Conservation (phyloP, 2,113 vertebrate genomes). For the Oncorhynchus keta region DNA sequence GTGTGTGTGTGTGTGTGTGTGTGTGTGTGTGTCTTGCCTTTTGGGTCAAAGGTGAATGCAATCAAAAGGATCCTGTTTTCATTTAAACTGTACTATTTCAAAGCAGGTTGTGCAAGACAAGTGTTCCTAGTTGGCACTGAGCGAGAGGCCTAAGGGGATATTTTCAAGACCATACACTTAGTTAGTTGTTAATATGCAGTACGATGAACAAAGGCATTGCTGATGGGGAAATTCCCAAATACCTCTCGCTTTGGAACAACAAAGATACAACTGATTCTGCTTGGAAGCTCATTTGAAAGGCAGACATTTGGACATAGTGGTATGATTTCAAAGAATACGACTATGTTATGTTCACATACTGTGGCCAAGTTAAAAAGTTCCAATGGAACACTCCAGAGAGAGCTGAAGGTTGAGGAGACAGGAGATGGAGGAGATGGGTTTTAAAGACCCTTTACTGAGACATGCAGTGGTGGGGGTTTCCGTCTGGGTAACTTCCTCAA, state of each 20-base stretch:
- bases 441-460: background rate
- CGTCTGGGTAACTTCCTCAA: background rate
- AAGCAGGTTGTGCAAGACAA: conserved; percentile 20
- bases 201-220: background rate
- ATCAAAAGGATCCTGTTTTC: conserved; percentile 12
- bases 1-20: too few species aligned
- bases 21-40: background rate
- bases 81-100: conserved; percentile 21
- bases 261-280: background rate
- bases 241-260: conserved; percentile 21
- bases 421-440: conserved; percentile 4
- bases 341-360: background rate
- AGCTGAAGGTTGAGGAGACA: background rate
- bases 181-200: background rate
- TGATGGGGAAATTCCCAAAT: conserved; percentile 29
- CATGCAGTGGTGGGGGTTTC: conserved; percentile 1
- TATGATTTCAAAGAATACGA: conserved; percentile 16
- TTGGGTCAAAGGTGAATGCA: background rate
- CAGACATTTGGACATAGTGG: conserved; percentile 23
- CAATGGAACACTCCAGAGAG: background rate
- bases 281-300: conserved; percentile 11
- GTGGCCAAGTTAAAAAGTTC: conserved; percentile 13
- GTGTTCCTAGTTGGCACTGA: background rate
- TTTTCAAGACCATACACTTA: background rate
- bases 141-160: background rate